Conservation (phyloP, 2,113 vertebrate species). For the Hippoglossus stenolepis region DNA sequence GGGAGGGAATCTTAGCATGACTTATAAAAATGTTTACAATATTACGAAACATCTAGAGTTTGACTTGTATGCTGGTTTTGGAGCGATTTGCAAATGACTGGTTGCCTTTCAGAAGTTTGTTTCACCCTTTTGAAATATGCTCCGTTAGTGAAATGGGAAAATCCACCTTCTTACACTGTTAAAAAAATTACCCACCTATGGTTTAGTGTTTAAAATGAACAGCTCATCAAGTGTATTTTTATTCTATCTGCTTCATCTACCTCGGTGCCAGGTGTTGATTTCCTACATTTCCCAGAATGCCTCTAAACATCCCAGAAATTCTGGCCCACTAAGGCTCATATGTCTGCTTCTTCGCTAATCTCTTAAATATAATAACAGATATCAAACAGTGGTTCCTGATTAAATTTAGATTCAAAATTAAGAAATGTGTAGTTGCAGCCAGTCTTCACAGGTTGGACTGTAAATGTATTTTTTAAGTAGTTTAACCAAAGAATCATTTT, state of each 20-base stretch:
- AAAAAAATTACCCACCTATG: neutral
- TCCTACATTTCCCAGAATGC: conserved; percentile 4
- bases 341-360: too few relatives aligned
- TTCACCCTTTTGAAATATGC: conserved; percentile 15
- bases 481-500: conserved; percentile 29
- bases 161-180: conserved; percentile 32
- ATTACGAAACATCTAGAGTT: conserved; percentile 38
- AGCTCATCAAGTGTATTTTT: neutral
- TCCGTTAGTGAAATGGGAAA: conserved; percentile 37
- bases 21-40: conserved; percentile 70
- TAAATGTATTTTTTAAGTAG: too few relatives aligned
- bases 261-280: neutral
- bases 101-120: conserved; percentile 65
- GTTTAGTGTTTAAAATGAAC: neutral
- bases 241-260: neutral
- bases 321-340: too few relatives aligned
- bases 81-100: conserved; percentile 32
- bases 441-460: too few relatives aligned
- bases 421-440: too few relatives aligned
- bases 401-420: too few relatives aligned
- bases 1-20: conserved; percentile 31
- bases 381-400: too few relatives aligned
- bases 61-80: conserved; percentile 35
- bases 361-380: too few relatives aligned
- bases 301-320: neutral